Evolutionary conservation across 2,888 invertebrate genomes (phyloP).

Genomic region (Pseudoips prasinana): DNA sequence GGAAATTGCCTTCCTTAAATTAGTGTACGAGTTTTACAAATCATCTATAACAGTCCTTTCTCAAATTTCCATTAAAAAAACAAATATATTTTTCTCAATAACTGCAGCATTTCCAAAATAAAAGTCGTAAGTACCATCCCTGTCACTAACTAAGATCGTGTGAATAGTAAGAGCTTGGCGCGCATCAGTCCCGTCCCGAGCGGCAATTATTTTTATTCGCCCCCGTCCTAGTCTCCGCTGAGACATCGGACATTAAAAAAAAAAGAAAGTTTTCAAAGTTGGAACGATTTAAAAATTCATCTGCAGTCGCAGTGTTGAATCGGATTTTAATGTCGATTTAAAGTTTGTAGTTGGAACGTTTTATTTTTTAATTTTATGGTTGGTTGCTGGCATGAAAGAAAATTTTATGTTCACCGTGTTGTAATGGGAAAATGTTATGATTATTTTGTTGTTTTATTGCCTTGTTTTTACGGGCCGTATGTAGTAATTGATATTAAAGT

Average conservation of each 20-base stretch:
- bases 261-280: conserved; percentile 29
- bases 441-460: no score
- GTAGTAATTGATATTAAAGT: no score
- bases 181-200: conserved; percentile 51
- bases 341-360: conserved; percentile 15
- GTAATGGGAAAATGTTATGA: neutral
- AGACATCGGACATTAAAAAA: conserved; percentile 31
- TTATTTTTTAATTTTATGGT: conserved; percentile 7
- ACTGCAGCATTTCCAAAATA: no score
- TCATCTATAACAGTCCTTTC: no score
- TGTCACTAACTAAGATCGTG: conserved; percentile 50
- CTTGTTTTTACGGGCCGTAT: no score
- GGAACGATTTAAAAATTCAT: conserved; percentile 46
- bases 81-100: no score
- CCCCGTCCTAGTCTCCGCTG: conserved; percentile 31
- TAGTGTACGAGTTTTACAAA: no score
- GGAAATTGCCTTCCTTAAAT: no score
- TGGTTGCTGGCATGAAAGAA: neutral
- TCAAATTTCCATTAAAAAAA: no score
- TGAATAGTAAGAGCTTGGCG: conserved; percentile 63
- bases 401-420: conserved; percentile 7
- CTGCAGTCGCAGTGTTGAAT: conserved; percentile 32
- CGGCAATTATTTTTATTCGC: conserved; percentile 73
- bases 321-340: conserved; percentile 29
- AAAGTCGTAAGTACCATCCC: conserved; percentile 50